Base-by-base conservation (phyloP, 2,797 vertebrate genomes). In the Acrocephalus scirpaceus region DNA sequence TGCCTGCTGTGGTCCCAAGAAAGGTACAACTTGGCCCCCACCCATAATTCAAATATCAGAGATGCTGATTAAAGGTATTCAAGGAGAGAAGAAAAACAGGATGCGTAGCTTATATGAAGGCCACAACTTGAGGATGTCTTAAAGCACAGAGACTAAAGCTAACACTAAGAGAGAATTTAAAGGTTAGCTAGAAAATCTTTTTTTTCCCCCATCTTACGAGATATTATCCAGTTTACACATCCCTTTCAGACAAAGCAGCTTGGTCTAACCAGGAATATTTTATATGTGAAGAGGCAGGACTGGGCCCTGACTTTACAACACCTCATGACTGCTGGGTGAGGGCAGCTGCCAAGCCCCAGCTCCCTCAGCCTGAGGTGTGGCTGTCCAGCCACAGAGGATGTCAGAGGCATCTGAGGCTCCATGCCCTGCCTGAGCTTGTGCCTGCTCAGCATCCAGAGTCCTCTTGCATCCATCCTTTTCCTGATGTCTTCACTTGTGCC, bases 21-120 rank as follows among this genome's bases (percentile, higher is more conserved):
- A 79, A 93, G 94, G 60, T 60, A 64, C 45, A 82, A 47, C 57
- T 83, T 3, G 19, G 25, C 74, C 16, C 45, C 56, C 57, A 80
- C 67, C 65, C 53, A 20, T 56, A 79, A 36, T 82, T 95, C 91
- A 95, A 89, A 64, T 94, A 92, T 82, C 67, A 85, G 86, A 80
- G 88, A 91, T 82, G 81, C 90, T 91, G 78, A 91, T 85, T 64
- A 84, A 79, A 93, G 64, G 61, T 76, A 45, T 77, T 94, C 64
- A 79, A 62, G 51, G 64, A 69, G 34, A 91, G 78, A 78, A 76
- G 61, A 77, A 74, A 93, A 93, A 40, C 74, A 92, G 83, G 88
- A 89, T 79, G 26, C 65, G 48, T 80, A 74, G 58, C 67, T 91
- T 85, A 48, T 16, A 16, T 12, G 54, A 88, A 92, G 88, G 73